These are phyloP conservation scores for Gerris lacustris DNA, from an alignment of 2,888 invertebrate genomes.

Conservation along the genomic window DNA sequence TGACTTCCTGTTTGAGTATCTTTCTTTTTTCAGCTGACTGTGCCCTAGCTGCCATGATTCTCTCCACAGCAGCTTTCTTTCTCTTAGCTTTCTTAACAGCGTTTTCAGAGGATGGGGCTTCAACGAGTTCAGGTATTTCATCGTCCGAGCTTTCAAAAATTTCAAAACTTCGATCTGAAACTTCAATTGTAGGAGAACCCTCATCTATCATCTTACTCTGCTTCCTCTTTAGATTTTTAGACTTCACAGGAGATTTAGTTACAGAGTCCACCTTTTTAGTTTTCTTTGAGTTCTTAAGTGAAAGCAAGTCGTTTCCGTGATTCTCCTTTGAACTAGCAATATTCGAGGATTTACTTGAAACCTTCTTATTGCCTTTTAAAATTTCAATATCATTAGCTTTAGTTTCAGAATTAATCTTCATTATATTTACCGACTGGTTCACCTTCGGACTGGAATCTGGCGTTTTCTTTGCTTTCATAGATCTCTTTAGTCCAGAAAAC, in stretches of 20 bases:
- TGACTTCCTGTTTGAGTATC: not conserved
- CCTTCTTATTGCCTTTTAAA: not conserved
- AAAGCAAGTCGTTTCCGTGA: not conserved
- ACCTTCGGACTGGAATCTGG: not conserved
- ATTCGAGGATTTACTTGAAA: not conserved
- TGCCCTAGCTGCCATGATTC: not conserved
- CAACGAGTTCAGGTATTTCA: too few species aligned
- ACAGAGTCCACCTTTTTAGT: not conserved
- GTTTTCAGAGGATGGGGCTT: too few species aligned
- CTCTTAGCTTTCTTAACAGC: not conserved
- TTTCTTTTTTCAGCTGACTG: not conserved
- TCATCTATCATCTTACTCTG: not conserved
- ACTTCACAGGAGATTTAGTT: not conserved
- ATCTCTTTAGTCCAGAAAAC: not conserved
- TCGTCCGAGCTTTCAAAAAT: too few species aligned
- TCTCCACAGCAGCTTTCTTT: not conserved
- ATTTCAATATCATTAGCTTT: not conserved
- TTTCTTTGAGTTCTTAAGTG: not conserved
- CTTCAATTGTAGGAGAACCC: not conserved
- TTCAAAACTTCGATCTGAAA: not conserved
- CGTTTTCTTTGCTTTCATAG: not conserved
- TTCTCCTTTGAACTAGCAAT: not conserved
- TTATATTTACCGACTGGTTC: not conserved
- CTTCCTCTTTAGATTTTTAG: not conserved
- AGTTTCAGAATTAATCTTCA: not conserved